Conservation (phyloP, 2,888 invertebrate species). For the Acrobasis consociella region DNA sequence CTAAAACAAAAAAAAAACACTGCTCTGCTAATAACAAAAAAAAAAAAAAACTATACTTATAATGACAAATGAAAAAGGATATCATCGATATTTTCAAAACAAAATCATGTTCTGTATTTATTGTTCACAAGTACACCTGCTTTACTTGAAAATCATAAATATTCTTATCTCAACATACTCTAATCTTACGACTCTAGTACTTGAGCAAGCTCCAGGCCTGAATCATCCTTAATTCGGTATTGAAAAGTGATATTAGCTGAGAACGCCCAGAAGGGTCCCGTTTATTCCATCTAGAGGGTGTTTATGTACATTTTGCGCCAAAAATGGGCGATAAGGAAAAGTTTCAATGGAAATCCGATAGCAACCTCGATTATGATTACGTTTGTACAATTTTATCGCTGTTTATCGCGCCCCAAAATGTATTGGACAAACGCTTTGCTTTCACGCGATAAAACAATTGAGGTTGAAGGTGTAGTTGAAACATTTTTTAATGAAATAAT, state of each 20-base stretch:
- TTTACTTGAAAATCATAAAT: too few relatives aligned
- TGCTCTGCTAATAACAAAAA: too few relatives aligned
- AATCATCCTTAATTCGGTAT: slow-evolving; percentile 16
- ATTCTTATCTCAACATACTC: background rate
- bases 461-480: background rate
- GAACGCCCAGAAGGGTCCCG: slow-evolving; percentile 10
- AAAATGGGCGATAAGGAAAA: slow-evolving; percentile 18
- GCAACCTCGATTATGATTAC: slow-evolving; percentile 17
- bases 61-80: too few relatives aligned
- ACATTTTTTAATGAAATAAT: background rate
- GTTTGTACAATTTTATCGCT: slow-evolving; percentile 15
- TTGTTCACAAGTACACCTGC: background rate
- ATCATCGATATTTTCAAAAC: too few relatives aligned
- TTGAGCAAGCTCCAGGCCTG: slow-evolving; percentile 1
- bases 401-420: slow-evolving; percentile 1
- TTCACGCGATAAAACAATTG: slow-evolving; percentile 7
- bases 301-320: slow-evolving; percentile 16
- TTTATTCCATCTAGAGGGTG: slow-evolving; percentile 15
- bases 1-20: too few relatives aligned
- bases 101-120: too few relatives aligned
- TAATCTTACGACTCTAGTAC: background rate
- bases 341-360: slow-evolving; percentile 24
- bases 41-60: too few relatives aligned
- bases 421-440: background rate
- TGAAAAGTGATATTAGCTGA: slow-evolving; percentile 9